These are phyloP conservation scores for Corythornis vintsioides DNA, from an alignment of 2,113 vertebrate species.

Conservation along the genomic window DNA sequence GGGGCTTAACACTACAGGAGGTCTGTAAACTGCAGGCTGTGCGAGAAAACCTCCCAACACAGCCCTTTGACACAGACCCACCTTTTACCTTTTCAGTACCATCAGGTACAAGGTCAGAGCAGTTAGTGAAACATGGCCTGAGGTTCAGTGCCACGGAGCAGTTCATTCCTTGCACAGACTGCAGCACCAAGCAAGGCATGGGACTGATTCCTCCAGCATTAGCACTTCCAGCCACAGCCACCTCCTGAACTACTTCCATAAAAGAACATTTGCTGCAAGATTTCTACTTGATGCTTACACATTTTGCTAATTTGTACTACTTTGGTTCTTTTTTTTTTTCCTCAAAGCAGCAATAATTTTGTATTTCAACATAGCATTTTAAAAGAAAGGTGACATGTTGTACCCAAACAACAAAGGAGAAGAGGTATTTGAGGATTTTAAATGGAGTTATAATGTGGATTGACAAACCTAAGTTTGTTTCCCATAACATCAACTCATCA, in stretches of 20 bases:
- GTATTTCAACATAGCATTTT: not conserved
- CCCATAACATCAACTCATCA: not conserved
- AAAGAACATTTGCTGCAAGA: not conserved
- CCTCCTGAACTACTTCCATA: not conserved
- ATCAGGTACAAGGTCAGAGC: not conserved
- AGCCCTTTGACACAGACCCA: not conserved
- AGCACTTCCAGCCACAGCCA: not conserved
- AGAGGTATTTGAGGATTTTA: not conserved
- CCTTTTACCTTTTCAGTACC: not conserved
- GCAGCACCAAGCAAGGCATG: not conserved
- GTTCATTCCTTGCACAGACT: not conserved
- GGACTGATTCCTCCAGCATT: not conserved
- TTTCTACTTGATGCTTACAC: not conserved
- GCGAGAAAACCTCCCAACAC: not conserved
- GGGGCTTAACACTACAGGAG: constrained; percentile 69
- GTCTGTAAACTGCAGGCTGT: constrained; percentile 56
- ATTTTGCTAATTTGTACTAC: not conserved
- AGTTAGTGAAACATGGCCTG: not conserved
- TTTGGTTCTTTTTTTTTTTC: not conserved
- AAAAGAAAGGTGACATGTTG: not conserved
- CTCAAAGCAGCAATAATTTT: not conserved
- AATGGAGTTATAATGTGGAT: not conserved
- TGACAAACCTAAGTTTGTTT: not conserved
- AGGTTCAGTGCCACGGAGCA: not conserved
- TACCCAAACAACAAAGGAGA: not conserved